Base-by-base conservation (phyloP, 2,113 vertebrate genomes). In the Ameiurus melas region DNA sequence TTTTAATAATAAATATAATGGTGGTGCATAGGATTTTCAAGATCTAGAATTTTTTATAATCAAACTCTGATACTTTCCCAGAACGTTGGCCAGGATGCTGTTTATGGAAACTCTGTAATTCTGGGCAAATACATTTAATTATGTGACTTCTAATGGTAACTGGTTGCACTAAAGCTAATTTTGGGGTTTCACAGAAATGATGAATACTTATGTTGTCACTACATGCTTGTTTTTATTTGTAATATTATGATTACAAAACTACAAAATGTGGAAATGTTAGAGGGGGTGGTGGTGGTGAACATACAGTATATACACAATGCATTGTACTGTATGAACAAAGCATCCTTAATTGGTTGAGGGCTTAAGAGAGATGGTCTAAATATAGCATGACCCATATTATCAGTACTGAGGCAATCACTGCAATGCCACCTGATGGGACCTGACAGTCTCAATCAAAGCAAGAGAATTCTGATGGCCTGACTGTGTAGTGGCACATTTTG, bases 371-470 rank as follows among this genome's bases (percentile, higher is more conserved):
- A 39, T 36, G 83, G 86, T 90, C 89, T 87, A 5, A 19, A 71
- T 88, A 87, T 70, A 91, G 20, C 55, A 30, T 20, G 68, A 27
- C 80, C 80, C 6, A 83, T 16, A 83, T 83, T 17, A 51, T n/a
- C 58, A 86, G 71, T 60, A n/a, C 51, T 19, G 58, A 22, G n/a
- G 57, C 55, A 83, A 33, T 19, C 16, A n/a, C 16, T 22, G 90
- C 51, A 83, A 80, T 3, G 77, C 60, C 87, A 30, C 87, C 77
- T 85, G 73, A 66, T 57, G 68, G 85, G 90, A 90, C 43, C 89
- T 85, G 91, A 89, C 90, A 82, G 75, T n/a, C 82, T 43, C 53
- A 87, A 91, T 90, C 86, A 89, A 13, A 85, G 86, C 75, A 51
- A 30, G 9, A 82, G 80, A 85, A 87, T 78, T 10, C 20, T 87